Conservation (phyloP, 2,797 vertebrate genomes). For the Geotrypetes seraphini region DNA sequence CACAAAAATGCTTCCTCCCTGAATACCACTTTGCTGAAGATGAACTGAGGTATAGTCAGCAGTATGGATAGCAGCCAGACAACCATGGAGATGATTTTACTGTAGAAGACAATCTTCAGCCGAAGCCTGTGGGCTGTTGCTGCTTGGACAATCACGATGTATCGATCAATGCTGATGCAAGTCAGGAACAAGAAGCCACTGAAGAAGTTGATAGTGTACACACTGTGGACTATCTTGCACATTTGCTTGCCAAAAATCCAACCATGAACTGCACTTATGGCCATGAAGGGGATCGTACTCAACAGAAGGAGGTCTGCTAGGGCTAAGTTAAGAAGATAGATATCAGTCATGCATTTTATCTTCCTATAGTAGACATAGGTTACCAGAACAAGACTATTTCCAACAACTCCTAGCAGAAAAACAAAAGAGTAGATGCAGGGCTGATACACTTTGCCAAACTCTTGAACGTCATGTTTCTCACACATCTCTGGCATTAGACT, state of each 20-base stretch:
- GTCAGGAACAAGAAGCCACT: slow-evolving; percentile 79
- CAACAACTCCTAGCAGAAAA: slow-evolving; percentile 58
- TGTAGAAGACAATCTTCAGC: slow-evolving; percentile 19
- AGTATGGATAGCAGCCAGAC: slow-evolving; percentile 60
- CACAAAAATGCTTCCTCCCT: slow-evolving; percentile 34
- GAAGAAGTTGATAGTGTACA: slow-evolving; percentile 75
- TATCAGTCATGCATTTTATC: slow-evolving; percentile 61
- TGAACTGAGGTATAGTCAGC: slow-evolving; percentile 71
- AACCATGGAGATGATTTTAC: slow-evolving; percentile 31
- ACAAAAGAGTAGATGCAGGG: slow-evolving; percentile 53
- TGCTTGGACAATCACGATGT: slow-evolving; percentile 65
- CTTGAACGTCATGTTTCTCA: slow-evolving; percentile 32
- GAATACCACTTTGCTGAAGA: slow-evolving; percentile 37
- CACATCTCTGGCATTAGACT: slow-evolving; percentile 35
- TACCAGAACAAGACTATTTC: slow-evolving; percentile 75
- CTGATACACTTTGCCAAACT: slow-evolving; percentile 60
- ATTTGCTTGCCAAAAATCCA: slow-evolving; percentile 48
- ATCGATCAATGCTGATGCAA: slow-evolving; percentile 82
- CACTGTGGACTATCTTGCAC: slow-evolving; percentile 55
- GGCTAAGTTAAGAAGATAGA: slow-evolving; percentile 78
- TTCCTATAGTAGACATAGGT: slow-evolving; percentile 57
- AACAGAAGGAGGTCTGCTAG: slow-evolving; percentile 77
- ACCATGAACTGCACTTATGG: slow-evolving; percentile 28
- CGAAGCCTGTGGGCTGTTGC: slow-evolving; percentile 40
- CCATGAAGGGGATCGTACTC: slow-evolving; percentile 65